Base-by-base conservation (phyloP, 2,888 invertebrate genomes). In the Belgica antarctica region DNA sequence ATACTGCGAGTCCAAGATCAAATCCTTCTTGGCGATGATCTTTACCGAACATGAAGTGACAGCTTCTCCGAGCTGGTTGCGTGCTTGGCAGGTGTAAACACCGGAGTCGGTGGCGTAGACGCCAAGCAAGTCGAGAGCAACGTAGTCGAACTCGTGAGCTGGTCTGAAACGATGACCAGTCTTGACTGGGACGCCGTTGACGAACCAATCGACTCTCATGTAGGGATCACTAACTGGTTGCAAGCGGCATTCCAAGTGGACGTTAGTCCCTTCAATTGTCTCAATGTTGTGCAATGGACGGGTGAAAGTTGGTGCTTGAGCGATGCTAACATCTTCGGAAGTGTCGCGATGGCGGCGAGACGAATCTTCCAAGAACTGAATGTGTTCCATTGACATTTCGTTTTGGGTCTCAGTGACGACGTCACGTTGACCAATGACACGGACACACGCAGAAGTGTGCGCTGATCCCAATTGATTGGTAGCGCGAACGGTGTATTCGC, bases 31-130 rank as follows among this genome's bases (percentile, higher is more conserved):
- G 17, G 93, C 92, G 74, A 92, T 90, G 1, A 94, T 92, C 75
- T 90, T 87, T 12, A 95, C 87, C 1, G 94, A 92, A 76, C 96
- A 94, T 0, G 94, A 92, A 2, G 96, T 95, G 4, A 94, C 91
- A 19, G 95, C 94, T 83, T 96, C 93, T 1, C 99, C 99, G 27
- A 94, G 84, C 76, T 91, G 90, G 79, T 98, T 99, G 71, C 92
- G 89, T 0, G 97, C 97, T 78, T 92, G 90, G 76, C 96, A 96
- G 10, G 94, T 94, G 78, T 97, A 98, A 0, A 95, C 92, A 17
- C 97, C 97, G 4, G 94, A 94, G 81, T 99, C 99, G 75, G 91
- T 92, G n/a, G 98, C 94, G 78, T 96, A 97, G 24, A 96, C 95
- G 76, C 96, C 95, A 22, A 97, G 83, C 65, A 99, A 87, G 80